A percentile compares a stretch with the other conserved stretches of the same genome.
phyloP scores from a whole-genome alignment of 1,140 invertebrate species.

The Frieseomelitta varia region DNA sequence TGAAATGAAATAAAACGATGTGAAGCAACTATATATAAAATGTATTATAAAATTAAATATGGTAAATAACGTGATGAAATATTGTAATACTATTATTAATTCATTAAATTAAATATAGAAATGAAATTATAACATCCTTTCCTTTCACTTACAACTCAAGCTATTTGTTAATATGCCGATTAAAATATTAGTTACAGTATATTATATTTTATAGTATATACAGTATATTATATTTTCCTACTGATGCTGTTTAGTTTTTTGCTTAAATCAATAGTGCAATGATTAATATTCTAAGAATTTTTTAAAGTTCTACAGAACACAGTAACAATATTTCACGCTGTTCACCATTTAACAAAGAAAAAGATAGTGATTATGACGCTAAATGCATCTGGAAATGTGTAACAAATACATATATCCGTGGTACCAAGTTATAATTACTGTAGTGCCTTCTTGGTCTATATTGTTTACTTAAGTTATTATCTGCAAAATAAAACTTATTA shows the following conservation, averaged over 20 bases:
- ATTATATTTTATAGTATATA: neutral
- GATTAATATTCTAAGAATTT: conserved; percentile 9
- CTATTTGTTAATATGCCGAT: neutral
- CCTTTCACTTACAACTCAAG: neutral
- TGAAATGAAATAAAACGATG: conserved; percentile 45
- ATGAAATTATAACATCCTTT: neutral
- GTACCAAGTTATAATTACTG: neutral
- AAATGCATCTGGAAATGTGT: conserved; percentile 53
- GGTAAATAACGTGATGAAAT: conserved; percentile 59
- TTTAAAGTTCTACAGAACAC: neutral
- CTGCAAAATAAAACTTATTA: conserved; percentile 40
- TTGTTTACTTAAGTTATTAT: neutral
- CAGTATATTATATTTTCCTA: neutral
- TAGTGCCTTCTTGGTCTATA: neutral
- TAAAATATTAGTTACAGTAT: neutral
- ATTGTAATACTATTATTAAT: conserved; percentile 24
- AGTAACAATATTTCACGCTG: conserved; percentile 59
- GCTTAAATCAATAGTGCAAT: conserved; percentile 18
- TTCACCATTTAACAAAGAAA: conserved; percentile 54
- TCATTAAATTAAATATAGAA: neutral
- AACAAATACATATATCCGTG: conserved; percentile 25
- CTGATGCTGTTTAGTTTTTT: neutral
- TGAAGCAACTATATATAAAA: conserved; percentile 27
- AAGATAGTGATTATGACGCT: conserved; percentile 43
- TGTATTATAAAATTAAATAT: conserved; percentile 41